Base-by-base conservation (phyloP, 2,797 vertebrate genomes). In the Darevskia mixta region DNA sequence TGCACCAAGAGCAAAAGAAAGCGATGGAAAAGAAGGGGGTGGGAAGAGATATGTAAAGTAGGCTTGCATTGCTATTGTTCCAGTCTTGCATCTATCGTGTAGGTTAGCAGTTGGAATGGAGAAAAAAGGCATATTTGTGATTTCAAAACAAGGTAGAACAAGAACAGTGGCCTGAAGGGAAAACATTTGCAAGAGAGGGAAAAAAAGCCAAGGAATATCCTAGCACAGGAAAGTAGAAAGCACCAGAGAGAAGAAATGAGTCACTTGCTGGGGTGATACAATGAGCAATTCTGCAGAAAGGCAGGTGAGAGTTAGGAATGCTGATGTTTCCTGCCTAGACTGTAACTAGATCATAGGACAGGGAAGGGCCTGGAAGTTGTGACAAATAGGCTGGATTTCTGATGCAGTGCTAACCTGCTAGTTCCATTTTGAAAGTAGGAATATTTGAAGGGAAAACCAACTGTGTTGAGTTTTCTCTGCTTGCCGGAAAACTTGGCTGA, bases 121-220 rank as follows among this genome's bases (percentile, higher is more conserved):
- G 86, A 82, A 58, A 86, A 20, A 88, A 79, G 49, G 49, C 49
- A 43, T 2, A 38, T 43, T 15, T 13, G 76, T 25, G 87, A 89
- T 90, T 92, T 89, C 90, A 85, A 92, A 89, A 91, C 64, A 90
- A 86, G 71, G 41, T 80, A n/a, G 81, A 78, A 81, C 82, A 85
- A 81, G 82, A 87, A 84, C 13, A 43, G 17, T 81, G 58, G 76
- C 89, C 77, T 29, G 61, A 82, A 85, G 93, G 91, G 86, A 88
- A 87, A 87, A 81, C 29, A 75, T 0, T 83, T 79, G 0, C 20
- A 64, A 85, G 87, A 41, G 72, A 67, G 25, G 41, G 13, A 1
- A 55, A 49, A 55, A 80, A 58, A 18, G 41, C 13, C 3, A 41
- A 78, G 64, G 66, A 73, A 66, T 49, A 79, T 41, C 6, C 29